Conservation (phyloP, 2,113 vertebrate genomes). For the Gnathonemus echidnorhynchus region DNA sequence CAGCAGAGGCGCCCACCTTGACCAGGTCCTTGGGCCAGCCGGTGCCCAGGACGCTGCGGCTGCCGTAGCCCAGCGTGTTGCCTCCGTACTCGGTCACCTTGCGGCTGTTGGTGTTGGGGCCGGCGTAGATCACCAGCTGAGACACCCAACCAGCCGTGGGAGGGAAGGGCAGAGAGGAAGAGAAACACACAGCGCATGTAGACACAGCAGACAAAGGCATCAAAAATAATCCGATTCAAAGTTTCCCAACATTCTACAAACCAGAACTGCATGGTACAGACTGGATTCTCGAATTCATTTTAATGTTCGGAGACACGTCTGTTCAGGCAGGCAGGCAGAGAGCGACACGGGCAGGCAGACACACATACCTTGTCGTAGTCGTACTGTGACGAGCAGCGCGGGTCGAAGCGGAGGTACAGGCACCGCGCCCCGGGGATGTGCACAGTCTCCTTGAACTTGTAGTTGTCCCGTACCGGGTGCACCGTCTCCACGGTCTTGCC, state of each 20-base stretch:
- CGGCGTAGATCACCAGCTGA: constrained; percentile 96
- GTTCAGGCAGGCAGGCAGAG: neutral
- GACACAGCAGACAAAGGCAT: neutral
- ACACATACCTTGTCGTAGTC: constrained; percentile 90
- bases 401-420: constrained; percentile 92
- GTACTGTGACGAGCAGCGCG: constrained; percentile 95
- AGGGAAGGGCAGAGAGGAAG: neutral
- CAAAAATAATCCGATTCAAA: neutral
- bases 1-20: constrained; percentile 67
- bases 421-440: constrained; percentile 96
- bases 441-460: constrained; percentile 97
- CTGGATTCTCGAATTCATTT: neutral
- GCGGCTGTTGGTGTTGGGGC: constrained; percentile 97
- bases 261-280: neutral
- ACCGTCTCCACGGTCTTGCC: constrained; percentile 96
- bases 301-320: neutral
- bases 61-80: constrained; percentile 95
- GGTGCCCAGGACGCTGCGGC: constrained; percentile 94
- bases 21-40: constrained; percentile 99
- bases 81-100: constrained; percentile 98
- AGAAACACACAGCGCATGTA: neutral
- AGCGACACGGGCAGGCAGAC: neutral
- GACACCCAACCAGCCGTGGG: constrained; percentile 20
- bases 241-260: neutral
- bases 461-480: constrained; percentile 95